These are phyloP conservation scores for Macaria notata DNA, from an alignment of 2,888 invertebrate genomes.

Conservation along the genomic window DNA sequence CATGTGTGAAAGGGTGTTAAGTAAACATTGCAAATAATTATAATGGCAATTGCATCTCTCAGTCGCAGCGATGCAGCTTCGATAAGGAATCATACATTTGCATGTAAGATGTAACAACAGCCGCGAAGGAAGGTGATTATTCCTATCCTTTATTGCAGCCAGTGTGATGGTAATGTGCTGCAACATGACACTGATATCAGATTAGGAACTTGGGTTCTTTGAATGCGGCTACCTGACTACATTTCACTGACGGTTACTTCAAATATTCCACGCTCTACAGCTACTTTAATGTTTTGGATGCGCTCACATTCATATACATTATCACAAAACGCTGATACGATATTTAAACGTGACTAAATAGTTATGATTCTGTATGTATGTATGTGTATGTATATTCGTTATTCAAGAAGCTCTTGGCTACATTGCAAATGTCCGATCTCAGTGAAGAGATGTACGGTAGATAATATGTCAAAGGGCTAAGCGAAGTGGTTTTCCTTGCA, in stretches of 20 bases:
- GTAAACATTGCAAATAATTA: slow-evolving; percentile 83
- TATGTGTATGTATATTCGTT: background rate
- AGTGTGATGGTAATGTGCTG: slow-evolving; percentile 75
- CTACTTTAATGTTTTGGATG: no score
- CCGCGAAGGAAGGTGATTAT: slow-evolving; percentile 60
- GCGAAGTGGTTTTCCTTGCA: slow-evolving; percentile 21
- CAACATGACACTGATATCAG: slow-evolving; percentile 80
- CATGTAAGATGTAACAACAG: slow-evolving; percentile 68
- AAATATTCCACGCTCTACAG: no score
- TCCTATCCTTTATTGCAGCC: slow-evolving; percentile 62
- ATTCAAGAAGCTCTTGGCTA: slow-evolving; percentile 15
- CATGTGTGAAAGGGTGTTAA: slow-evolving; percentile 83
- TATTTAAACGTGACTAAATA: background rate
- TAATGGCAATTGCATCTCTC: slow-evolving; percentile 75
- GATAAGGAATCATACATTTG: slow-evolving; percentile 73
- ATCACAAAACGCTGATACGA: no score
- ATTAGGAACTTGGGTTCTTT: slow-evolving; percentile 65
- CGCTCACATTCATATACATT: no score
- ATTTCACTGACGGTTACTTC: no score
- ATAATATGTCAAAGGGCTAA: slow-evolving; percentile 25
- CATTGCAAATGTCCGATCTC: slow-evolving; percentile 20
- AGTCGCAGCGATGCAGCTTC: slow-evolving; percentile 58
- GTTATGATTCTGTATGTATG: no score
- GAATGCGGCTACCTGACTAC: slow-evolving; percentile 45
- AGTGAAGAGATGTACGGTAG: slow-evolving; percentile 18